Base-by-base conservation (phyloP, 1,140 invertebrate genomes). In the Notospermus geniculatus region DNA sequence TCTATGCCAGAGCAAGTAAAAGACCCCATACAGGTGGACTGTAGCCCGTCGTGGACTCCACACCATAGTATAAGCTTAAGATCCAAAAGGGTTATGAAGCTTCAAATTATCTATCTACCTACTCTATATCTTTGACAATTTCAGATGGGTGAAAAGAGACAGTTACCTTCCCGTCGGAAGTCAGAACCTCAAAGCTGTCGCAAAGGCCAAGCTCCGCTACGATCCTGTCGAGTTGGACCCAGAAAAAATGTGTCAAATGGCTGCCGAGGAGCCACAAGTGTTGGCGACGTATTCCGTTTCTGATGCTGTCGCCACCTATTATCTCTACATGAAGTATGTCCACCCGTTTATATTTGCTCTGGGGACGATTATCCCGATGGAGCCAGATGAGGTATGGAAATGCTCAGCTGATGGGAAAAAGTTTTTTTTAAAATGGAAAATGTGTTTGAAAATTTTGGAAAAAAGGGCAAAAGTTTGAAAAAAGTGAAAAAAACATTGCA, bases 281-380 rank as follows among this genome's bases (percentile, higher is more conserved):
- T 77, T 99, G 50, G 90, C 95, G 0, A 98, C 93, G 72, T 99
- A 99, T 82, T 99, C 97, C 0, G 97, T 99, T 1, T 99, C 97
- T 0, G 97, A 99, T 84, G 97, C 97, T 1, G 95, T 99, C 7
- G 95, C 97, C 25, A 99, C 97, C 0, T 99, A 97, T 79, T 99
- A 98, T 81, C 84, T 99, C 17, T 99, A 99, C 75, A 95, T 98
- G 88, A 98, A 99, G 83, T 99, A 99, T 75, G 93, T 99, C 0
- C 95, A 99, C 85, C 96, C 97, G 0, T 99, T 99, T 77, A 98
- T 98, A 70, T 98, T 99, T 83, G 97, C 97, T 19, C 84, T 99
- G 25, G 98, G 95, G 69, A 99, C 96, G 0, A 99, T 99, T 76
- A 98, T 99, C 80, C 97, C 97, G 1, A 89, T 97, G 88, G 93